A percentile compares a stretch with the other conserved stretches of the same genome.
Conservation (phyloP, 1,140 invertebrate genomes). For the Spodoptera litura region DNA sequence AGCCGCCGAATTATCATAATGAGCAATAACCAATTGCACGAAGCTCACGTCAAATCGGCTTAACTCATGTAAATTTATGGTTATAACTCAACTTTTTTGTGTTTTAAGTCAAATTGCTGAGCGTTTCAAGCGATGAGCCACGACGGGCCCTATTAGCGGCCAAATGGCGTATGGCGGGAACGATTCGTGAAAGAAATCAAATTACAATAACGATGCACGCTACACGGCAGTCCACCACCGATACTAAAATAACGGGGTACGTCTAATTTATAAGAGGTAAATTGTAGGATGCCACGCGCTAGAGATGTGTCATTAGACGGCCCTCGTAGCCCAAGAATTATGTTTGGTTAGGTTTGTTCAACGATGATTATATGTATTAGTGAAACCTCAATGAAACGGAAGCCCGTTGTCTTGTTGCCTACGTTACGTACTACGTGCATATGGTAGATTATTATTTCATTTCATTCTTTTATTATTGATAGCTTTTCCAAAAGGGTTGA, state of each 20-base stretch:
- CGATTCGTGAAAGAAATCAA: constrained; percentile 81
- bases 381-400: constrained; percentile 54
- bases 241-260: constrained; percentile 80
- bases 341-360: constrained; percentile 68
- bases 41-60: constrained; percentile 75
- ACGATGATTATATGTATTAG: constrained; percentile 64
- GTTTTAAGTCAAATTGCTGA: constrained; percentile 70
- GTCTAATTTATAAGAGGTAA: constrained; percentile 81
- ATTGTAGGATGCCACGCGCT: constrained; percentile 75
- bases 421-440: constrained; percentile 23
- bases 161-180: constrained; percentile 75
- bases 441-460: constrained; percentile 11
- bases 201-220: constrained; percentile 82
- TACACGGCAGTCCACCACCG: constrained; percentile 69
- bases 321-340: constrained; percentile 50
- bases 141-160: constrained; percentile 74
- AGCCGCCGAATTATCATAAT: constrained; percentile 71
- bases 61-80: constrained; percentile 71
- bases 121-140: constrained; percentile 69
- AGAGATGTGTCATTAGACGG: constrained; percentile 65
- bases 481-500: neutral
- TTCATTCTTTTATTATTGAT: neutral
- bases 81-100: constrained; percentile 58
- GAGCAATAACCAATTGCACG: constrained; percentile 79
- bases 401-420: constrained; percentile 42